Conservation (phyloP, 92 coral and sea anemone genomes). For the Palythoa grandis region DNA sequence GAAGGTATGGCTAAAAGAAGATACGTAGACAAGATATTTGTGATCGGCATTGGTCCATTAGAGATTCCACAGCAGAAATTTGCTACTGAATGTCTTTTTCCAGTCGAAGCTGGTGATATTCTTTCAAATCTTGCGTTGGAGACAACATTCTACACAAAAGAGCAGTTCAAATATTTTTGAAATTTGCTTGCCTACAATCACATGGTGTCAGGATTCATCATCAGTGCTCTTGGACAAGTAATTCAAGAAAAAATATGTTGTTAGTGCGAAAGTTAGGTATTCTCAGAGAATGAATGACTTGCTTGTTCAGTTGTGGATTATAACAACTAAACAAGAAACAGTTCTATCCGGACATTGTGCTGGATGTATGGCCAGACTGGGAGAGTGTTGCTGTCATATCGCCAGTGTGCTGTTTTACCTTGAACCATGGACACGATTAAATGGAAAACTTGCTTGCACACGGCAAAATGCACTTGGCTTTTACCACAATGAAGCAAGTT, state of each 20-base stretch:
- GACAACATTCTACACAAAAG: background rate
- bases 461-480: slow-evolving; percentile 37
- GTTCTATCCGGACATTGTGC: background rate
- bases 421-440: slow-evolving; percentile 32
- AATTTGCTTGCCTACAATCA: background rate
- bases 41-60: background rate
- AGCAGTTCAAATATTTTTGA: background rate
- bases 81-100: background rate
- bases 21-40: background rate
- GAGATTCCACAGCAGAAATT: background rate
- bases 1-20: background rate
- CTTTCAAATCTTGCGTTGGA: background rate
- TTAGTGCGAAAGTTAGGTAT: slow-evolving; percentile 51
- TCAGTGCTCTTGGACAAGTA: slow-evolving; percentile 53
- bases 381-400: slow-evolving; percentile 27
- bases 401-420: slow-evolving; percentile 23
- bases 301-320: slow-evolving; percentile 42
- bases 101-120: background rate
- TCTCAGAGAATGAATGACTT: slow-evolving; percentile 53
- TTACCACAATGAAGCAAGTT: slow-evolving; percentile 37
- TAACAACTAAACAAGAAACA: slow-evolving; percentile 18
- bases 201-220: slow-evolving; percentile 1
- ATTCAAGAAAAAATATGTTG: slow-evolving; percentile 47
- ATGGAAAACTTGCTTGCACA: slow-evolving; percentile 36
- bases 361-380: slow-evolving; percentile 31